Percentiles rank a stretch among this genome's conserved stretches.
phyloP scores from a whole-genome alignment of 2,888 invertebrate genomes.

The Allolobophora icterica region DNA sequence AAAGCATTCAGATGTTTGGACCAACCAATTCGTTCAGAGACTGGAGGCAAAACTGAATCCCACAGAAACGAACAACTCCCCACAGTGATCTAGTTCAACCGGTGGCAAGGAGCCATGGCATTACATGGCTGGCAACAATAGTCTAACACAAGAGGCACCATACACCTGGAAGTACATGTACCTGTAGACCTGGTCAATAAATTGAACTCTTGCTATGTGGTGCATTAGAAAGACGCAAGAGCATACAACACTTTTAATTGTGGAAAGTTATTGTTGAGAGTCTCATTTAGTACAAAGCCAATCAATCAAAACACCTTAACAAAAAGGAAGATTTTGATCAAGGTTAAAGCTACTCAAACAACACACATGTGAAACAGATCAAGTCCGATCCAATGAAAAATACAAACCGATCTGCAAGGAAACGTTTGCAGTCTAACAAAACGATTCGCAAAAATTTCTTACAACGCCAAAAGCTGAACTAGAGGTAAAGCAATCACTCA shows the following conservation, averaged over 20 bases:
- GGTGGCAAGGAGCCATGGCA: not conserved
- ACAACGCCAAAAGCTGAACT: not conserved
- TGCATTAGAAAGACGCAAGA: not conserved
- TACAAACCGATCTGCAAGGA: not conserved
- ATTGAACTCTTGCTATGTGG: not conserved
- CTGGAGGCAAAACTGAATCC: not conserved
- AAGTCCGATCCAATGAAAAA: not conserved
- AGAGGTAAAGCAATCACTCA: not conserved
- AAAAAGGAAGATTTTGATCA: not conserved
- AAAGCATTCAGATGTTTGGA: not conserved
- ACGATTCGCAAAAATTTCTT: not conserved
- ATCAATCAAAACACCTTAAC: not conserved
- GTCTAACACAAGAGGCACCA: not conserved
- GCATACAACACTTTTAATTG: not conserved
- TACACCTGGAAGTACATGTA: not conserved
- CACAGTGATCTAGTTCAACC: not conserved
- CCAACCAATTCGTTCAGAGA: not conserved
- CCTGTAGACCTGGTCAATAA: not conserved
- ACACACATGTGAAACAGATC: not conserved
- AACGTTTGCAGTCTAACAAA: not conserved
- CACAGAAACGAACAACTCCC: not conserved
- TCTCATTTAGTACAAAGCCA: not conserved
- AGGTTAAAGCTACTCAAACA: not conserved
- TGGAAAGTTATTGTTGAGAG: not conserved
- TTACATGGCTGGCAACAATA: not conserved